Evolutionary conservation across 2,888 invertebrate species (phyloP).

Genomic region (Ephialtes manifestator): DNA sequence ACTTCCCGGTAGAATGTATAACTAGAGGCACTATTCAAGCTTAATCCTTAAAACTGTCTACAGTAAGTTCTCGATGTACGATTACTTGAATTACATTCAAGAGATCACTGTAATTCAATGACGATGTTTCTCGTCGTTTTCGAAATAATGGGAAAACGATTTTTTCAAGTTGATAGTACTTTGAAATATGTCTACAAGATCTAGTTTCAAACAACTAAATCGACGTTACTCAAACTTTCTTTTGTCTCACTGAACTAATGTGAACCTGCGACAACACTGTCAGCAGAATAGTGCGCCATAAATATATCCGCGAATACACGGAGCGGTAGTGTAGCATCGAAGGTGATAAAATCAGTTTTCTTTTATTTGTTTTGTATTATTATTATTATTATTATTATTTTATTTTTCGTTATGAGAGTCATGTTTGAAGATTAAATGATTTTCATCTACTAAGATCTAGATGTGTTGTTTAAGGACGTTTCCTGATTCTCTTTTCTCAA

Average conservation of each 20-base stretch:
- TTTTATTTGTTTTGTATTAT: constrained; percentile 34
- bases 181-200: constrained; percentile 40
- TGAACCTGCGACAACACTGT: constrained; percentile 59
- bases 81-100: constrained; percentile 68
- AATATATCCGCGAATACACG: constrained; percentile 66
- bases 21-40: constrained; percentile 85
- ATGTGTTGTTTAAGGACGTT: constrained; percentile 55
- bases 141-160: constrained; percentile 15
- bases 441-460: constrained; percentile 46
- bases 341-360: constrained; percentile 64
- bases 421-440: constrained; percentile 42
- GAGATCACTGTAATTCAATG: constrained; percentile 60
- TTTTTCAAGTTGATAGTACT: constrained; percentile 46
- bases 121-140: constrained; percentile 34
- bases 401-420: constrained; percentile 12
- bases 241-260: constrained; percentile 41
- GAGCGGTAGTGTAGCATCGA: constrained; percentile 63
- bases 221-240: constrained; percentile 52
- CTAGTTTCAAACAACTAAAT: constrained; percentile 64
- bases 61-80: constrained; percentile 68
- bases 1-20: constrained; percentile 79
- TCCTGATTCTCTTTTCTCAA: constrained; percentile 48
- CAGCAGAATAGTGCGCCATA: constrained; percentile 66
- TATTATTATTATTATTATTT: constrained; percentile 35
- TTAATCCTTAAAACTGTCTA: constrained; percentile 76